phyloP scores from a whole-genome alignment of 2,888 invertebrate genomes.

The Steinernema carpocapsae region DNA sequence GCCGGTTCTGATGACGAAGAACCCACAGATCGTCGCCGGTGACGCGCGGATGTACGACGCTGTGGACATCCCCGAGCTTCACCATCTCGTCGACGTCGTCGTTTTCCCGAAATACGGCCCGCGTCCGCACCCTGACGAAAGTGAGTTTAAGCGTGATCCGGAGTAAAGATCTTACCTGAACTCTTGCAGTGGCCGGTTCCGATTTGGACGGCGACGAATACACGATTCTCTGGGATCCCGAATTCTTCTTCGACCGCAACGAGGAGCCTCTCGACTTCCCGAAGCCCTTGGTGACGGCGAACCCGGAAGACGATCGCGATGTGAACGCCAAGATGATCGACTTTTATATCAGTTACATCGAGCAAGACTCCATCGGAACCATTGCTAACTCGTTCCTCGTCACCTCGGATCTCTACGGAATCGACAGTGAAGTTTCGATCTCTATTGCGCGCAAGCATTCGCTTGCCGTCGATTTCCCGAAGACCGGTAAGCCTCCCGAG shows the following conservation, averaged over 20 bases:
- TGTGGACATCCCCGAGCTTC: slow-evolving; percentile 63
- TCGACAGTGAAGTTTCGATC: slow-evolving; percentile 52
- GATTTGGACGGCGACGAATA: too few species aligned
- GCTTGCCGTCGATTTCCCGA: slow-evolving; percentile 66
- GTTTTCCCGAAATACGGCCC: slow-evolving; percentile 70
- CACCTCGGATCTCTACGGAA: slow-evolving; percentile 63
- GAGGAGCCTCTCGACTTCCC: slow-evolving; percentile 48
- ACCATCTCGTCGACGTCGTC: slow-evolving; percentile 69
- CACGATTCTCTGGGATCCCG: too few species aligned
- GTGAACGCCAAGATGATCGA: slow-evolving; percentile 48
- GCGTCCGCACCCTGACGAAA: slow-evolving; percentile 71
- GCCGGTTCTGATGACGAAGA: slow-evolving; percentile 70
- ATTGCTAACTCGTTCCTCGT: slow-evolving; percentile 67
- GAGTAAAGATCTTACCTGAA: too few species aligned
- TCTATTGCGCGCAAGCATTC: slow-evolving; percentile 59
- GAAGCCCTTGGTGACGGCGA: neutral
- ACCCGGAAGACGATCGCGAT: slow-evolving; percentile 15
- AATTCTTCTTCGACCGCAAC: slow-evolving; percentile 66
- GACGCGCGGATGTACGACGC: slow-evolving; percentile 69
- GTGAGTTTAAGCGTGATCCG: too few species aligned
- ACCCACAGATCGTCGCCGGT: slow-evolving; percentile 70
- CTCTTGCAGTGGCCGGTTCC: too few species aligned
- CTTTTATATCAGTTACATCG: slow-evolving; percentile 67
- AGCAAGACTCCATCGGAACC: slow-evolving; percentile 64
- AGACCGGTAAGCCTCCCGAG: slow-evolving; percentile 58